Evolutionary conservation across 2,113 vertebrate genomes (phyloP).

Genomic region (Gracilinanus agilis): DNA sequence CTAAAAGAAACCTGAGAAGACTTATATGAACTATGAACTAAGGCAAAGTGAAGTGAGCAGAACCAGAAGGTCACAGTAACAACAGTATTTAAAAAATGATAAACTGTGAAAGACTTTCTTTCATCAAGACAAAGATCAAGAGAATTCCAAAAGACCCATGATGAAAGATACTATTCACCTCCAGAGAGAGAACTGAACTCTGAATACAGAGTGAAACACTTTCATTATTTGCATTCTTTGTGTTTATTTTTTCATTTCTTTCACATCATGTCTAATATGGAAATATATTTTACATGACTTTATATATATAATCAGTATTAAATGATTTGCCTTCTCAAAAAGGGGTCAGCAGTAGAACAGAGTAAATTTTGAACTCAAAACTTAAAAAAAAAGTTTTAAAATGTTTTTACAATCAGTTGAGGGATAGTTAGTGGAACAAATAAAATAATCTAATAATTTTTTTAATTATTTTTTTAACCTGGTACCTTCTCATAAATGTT

Average conservation of each 20-base stretch:
- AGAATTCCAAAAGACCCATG: not conserved
- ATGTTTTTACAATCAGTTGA: not conserved
- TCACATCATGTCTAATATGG: not conserved
- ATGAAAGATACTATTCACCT: not conserved
- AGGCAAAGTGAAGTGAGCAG: not conserved
- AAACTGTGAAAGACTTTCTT: not conserved
- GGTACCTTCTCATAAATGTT: not conserved
- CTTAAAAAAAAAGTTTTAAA: not conserved
- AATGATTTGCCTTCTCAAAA: not conserved
- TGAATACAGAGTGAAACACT: not conserved
- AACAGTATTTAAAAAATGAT: not conserved
- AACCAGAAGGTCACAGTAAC: not conserved
- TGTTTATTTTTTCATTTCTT: not conserved
- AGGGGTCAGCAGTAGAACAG: not conserved
- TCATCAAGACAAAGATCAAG: not conserved
- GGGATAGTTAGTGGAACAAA: not conserved
- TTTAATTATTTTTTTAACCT: not conserved
- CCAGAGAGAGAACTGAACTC: not conserved
- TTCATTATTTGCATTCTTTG: not conserved
- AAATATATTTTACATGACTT: not conserved
- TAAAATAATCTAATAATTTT: not conserved
- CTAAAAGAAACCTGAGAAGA: not conserved
- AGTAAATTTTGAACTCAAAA: not conserved
- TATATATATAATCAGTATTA: not conserved
- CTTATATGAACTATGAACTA: not conserved